Percentiles rank a stretch among this genome's conserved stretches.
Evolutionary conservation across 1,140 invertebrate species (phyloP).

Genomic region (Macrocentrus cingulum): DNA sequence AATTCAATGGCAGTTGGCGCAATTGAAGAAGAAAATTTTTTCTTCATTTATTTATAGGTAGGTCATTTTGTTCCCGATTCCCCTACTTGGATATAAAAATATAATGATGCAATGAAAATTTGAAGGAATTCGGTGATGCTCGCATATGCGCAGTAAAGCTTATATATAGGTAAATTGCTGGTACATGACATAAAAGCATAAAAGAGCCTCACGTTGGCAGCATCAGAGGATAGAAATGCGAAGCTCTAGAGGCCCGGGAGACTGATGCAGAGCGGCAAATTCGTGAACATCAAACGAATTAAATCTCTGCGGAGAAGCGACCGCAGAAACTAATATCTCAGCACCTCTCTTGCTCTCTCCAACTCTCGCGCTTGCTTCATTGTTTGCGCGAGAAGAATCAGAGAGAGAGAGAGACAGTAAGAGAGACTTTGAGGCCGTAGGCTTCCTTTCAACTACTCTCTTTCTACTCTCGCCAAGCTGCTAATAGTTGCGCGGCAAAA

Average conservation of each 20-base stretch:
- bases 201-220: background rate
- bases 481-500: conserved; percentile 40
- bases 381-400: conserved; percentile 1
- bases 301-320: conserved; percentile 58
- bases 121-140: too few relatives aligned
- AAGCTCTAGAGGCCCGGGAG: conserved; percentile 13
- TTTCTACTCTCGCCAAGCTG: conserved; percentile 35
- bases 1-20: too few relatives aligned
- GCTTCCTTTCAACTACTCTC: conserved; percentile 30
- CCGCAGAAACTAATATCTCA: conserved; percentile 62
- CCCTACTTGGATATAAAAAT: too few relatives aligned
- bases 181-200: too few relatives aligned
- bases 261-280: conserved; percentile 49
- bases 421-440: background rate
- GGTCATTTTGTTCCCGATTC: too few relatives aligned
- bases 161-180: too few relatives aligned
- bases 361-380: conserved; percentile 20
- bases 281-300: conserved; percentile 61
- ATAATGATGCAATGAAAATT: too few relatives aligned
- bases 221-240: background rate
- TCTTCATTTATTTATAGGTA: too few relatives aligned
- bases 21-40: too few relatives aligned
- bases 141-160: too few relatives aligned
- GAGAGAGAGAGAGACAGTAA: conserved; percentile 3
- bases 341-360: conserved; percentile 42